Base-by-base conservation (phyloP, 2,888 invertebrate genomes). In the Asteroscopus sphinx region DNA sequence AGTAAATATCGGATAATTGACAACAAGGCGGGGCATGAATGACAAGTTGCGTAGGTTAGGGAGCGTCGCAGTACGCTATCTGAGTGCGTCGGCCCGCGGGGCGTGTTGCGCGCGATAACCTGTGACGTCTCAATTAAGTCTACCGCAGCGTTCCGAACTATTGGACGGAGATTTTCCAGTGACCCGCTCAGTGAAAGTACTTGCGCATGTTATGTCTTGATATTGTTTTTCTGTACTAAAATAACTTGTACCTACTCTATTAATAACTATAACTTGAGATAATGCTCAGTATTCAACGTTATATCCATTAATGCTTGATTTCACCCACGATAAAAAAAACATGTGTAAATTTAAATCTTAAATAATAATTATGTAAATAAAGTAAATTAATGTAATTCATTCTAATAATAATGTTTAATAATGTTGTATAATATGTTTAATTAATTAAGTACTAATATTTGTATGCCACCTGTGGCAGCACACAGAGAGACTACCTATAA, bases 51-150 rank as follows among this genome's bases (percentile, higher is more conserved):
- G 52, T 35, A 46, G 40, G 30, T 26, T 17, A 40, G 12, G 46
- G 21, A 28, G 44, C 28, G 40, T 30, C 15, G 44, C 45, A 33
- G 9, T 13, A 7, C 13, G 30, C n/a, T 57, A 41, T 52, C 65
- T 5, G 35, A 53, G 71, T 30, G 33, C 71, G 40, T n/a, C 39
- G 68, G n/a, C 39, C 49, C 26, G 12, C 12, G 6, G 2, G 5
- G 32, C 46, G 2, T 36, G 16, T 25, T 41, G 12, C 30, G 8
- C 1, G 26, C 28, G 77, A 77, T 77, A 77, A 68, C 74, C 74
- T 58, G 6, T 41, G 51, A 16, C 53, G 40, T 21, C 42, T 57
- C 57, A 35, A 68, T 73, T 73, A 35, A 69, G 45, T 62, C 28
- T 30, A 12, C 35, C 33, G 15, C 46, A 16, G 13, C 26, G 37